Evolutionary conservation across 2,797 vertebrate species (phyloP).

Genomic region (Thunnus albacares): DNA sequence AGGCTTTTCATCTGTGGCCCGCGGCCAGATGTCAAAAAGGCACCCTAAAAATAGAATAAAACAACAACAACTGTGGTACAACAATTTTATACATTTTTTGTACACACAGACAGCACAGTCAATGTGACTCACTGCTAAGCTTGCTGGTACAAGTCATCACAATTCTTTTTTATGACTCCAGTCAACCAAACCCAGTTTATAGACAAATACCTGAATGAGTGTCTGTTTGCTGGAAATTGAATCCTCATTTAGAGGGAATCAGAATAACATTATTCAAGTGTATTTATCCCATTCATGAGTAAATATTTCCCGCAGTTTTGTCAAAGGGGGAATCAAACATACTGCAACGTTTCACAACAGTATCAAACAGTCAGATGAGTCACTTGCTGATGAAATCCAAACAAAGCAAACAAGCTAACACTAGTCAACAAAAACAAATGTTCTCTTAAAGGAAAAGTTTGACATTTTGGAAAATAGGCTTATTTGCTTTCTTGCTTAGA

Average conservation of each 20-base stretch:
- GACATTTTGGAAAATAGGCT: neutral
- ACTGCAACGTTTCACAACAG: neutral
- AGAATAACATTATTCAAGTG: neutral
- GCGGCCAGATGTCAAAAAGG: too few relatives aligned
- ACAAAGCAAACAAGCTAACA: neutral
- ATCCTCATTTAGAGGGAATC: neutral
- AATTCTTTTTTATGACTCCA: neutral
- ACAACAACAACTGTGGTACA: too few relatives aligned
- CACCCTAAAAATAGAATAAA: too few relatives aligned
- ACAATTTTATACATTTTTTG: too few relatives aligned
- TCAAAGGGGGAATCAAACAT: constrained; percentile 2
- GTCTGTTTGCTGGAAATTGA: neutral
- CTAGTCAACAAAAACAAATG: neutral
- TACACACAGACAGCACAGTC: neutral
- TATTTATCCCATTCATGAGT: neutral
- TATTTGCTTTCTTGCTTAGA: neutral
- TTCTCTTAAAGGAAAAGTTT: neutral
- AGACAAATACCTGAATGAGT: neutral
- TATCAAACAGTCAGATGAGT: neutral
- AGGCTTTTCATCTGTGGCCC: too few relatives aligned
- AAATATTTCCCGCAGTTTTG: neutral
- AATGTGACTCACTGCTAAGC: constrained; percentile 11
- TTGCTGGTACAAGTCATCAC: constrained; percentile 16
- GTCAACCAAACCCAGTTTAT: neutral
- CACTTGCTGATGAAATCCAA: neutral